phyloP scores from a whole-genome alignment of 2,797 vertebrate genomes.

The Picus viridis region DNA sequence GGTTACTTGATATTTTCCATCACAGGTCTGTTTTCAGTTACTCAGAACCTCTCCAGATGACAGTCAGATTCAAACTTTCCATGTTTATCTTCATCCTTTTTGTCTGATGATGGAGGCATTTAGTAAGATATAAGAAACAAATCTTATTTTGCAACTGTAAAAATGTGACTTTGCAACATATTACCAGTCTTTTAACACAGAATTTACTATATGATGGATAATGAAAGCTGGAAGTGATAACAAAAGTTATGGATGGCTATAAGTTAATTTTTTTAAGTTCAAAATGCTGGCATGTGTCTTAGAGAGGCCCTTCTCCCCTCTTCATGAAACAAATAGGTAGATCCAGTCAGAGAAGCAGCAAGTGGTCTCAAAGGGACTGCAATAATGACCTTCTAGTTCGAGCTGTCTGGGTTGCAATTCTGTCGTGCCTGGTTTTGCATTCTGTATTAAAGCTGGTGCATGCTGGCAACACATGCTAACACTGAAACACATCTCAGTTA shows the following conservation, averaged over 20 bases:
- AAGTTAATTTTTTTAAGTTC: background rate
- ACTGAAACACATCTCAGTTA: background rate
- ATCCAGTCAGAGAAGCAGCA: background rate
- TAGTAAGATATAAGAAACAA: constrained; percentile 10
- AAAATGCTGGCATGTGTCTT: background rate
- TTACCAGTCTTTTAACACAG: background rate
- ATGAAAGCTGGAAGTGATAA: background rate
- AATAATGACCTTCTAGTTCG: background rate
- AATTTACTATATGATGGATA: background rate
- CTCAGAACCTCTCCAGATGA: constrained; percentile 44
- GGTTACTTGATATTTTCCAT: constrained; percentile 61
- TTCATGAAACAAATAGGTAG: background rate
- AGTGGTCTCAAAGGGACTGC: background rate
- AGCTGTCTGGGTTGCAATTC: background rate
- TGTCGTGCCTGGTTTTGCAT: background rate
- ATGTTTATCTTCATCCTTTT: constrained; percentile 1
- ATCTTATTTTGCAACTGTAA: background rate
- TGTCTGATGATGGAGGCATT: background rate
- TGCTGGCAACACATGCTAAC: background rate
- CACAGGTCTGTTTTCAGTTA: constrained; percentile 61
- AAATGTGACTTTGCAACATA: background rate
- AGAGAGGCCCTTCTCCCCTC: background rate
- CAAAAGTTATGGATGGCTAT: background rate
- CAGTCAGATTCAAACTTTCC: constrained; percentile 15
- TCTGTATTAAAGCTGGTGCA: background rate